These are phyloP conservation scores for Fistularia tabacaria DNA, from an alignment of 2,797 vertebrate genomes.

Conservation along the genomic window DNA sequence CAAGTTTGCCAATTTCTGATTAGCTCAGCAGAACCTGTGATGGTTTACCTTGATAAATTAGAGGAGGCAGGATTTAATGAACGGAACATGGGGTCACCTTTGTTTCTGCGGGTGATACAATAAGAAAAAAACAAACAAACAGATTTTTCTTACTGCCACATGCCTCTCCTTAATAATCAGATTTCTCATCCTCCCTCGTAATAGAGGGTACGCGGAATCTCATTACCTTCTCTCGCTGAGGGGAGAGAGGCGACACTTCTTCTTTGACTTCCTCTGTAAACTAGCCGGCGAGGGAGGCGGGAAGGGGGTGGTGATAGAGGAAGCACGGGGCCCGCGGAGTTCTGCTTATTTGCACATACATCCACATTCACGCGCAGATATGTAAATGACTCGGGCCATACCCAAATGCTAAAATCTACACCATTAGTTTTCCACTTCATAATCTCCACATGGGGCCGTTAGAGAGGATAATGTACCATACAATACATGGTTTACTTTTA, in stretches of 20 bases:
- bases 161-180: slow-evolving; percentile 98
- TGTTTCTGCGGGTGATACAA: slow-evolving; percentile 93
- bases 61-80: slow-evolving; percentile 94
- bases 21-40: slow-evolving; percentile 92
- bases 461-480: slow-evolving; percentile 99
- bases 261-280: slow-evolving; percentile 79
- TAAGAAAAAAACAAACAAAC: slow-evolving; percentile 79
- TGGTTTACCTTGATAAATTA: slow-evolving; percentile 92
- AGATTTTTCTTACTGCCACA: slow-evolving; percentile 99
- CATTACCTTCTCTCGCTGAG: slow-evolving; percentile 95
- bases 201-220: slow-evolving; percentile 89
- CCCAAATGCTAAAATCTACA: slow-evolving; percentile 98
- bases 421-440: slow-evolving; percentile 99
- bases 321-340: slow-evolving; percentile 75
- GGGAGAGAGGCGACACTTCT: slow-evolving; percentile 81
- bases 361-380: slow-evolving; percentile 88
- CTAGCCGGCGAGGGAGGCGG: slow-evolving; percentile 46
- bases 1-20: slow-evolving; percentile 86
- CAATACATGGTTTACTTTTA: slow-evolving; percentile 99
- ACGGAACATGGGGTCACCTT: slow-evolving; percentile 90
- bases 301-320: slow-evolving; percentile 55
- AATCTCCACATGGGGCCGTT: slow-evolving; percentile 99
- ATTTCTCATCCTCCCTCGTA: slow-evolving; percentile 90
- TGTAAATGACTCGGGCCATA: slow-evolving; percentile 93
- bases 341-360: slow-evolving; percentile 97